phyloP scores from a whole-genome alignment of 1,140 invertebrate genomes.

The Telenomus remus region DNA sequence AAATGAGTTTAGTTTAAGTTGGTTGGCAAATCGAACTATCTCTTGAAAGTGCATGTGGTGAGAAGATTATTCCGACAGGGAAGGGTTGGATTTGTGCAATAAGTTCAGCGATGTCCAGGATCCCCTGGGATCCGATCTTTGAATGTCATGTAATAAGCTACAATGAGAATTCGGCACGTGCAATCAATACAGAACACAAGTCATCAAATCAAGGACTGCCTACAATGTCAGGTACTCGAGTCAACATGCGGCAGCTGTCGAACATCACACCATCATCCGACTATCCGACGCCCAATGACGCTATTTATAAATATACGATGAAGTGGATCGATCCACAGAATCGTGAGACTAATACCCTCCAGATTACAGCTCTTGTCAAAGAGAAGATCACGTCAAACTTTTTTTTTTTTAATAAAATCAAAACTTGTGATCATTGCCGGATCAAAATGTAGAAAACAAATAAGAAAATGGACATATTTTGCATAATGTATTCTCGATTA shows the following conservation, averaged over 20 bases:
- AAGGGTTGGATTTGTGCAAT: constrained; percentile 9
- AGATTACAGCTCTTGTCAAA: too few species aligned
- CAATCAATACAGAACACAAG: constrained; percentile 55
- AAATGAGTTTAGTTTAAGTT: too few species aligned
- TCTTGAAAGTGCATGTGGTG: neutral
- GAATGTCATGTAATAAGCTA: constrained; percentile 46
- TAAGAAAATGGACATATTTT: too few species aligned
- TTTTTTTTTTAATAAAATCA: too few species aligned
- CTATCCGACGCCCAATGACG: constrained; percentile 16
- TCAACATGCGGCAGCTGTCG: constrained; percentile 33
- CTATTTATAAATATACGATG: constrained; percentile 36
- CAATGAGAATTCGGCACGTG: constrained; percentile 47
- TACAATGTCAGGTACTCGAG: constrained; percentile 49
- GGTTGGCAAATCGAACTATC: neutral
- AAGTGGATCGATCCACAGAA: neutral
- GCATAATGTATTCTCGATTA: too few species aligned
- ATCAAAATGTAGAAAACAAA: too few species aligned
- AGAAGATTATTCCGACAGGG: neutral
- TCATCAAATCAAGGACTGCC: constrained; percentile 51
- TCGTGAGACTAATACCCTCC: too few species aligned
- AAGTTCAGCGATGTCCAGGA: constrained; percentile 16
- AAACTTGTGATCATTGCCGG: too few species aligned
- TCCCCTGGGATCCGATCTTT: constrained; percentile 27
- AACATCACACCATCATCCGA: constrained; percentile 43
- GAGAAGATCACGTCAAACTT: too few species aligned